A percentile compares a stretch with the other conserved stretches of the same genome.
These are phyloP conservation scores for Sebastes kiyomatsui DNA, from an alignment of 2,797 vertebrate species.

Conservation along the genomic window DNA sequence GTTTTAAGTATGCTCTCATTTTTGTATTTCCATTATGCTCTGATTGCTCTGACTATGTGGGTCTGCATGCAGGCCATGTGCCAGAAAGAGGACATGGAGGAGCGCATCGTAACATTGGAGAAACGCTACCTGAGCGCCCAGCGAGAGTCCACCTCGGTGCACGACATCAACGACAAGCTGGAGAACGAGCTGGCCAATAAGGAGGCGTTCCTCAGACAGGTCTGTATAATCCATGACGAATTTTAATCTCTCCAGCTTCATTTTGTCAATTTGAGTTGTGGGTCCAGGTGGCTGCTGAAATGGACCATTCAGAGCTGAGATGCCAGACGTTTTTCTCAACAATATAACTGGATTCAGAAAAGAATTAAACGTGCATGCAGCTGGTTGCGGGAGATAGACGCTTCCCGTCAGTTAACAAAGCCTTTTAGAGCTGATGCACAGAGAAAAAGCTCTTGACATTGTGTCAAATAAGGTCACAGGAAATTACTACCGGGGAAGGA, in stretches of 20 bases:
- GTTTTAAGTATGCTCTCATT: neutral
- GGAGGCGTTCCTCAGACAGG: slow-evolving; percentile 97
- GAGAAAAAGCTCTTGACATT: slow-evolving; percentile 46
- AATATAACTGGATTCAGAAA: neutral
- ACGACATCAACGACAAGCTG: slow-evolving; percentile 98
- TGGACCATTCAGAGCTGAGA: neutral
- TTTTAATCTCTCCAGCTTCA: neutral
- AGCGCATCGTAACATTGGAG: slow-evolving; percentile 96
- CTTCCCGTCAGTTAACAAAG: slow-evolving; percentile 11
- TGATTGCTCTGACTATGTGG: neutral
- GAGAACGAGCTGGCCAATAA: slow-evolving; percentile 99
- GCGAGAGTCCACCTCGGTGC: slow-evolving; percentile 97
- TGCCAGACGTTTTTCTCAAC: neutral
- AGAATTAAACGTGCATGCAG: neutral
- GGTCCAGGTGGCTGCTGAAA: slow-evolving; percentile 23
- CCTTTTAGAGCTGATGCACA: neutral
- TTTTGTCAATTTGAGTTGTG: neutral
- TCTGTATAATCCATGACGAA: slow-evolving; percentile 58
- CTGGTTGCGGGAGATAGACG: slow-evolving; percentile 1
- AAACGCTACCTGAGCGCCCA: slow-evolving; percentile 99
- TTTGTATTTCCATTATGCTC: neutral
- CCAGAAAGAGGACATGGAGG: slow-evolving; percentile 99
- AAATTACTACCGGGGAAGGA: slow-evolving; percentile 29
- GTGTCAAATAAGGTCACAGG: slow-evolving; percentile 31
- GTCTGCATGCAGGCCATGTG: slow-evolving; percentile 90